Percentiles rank a stretch among this genome's conserved stretches.
Evolutionary conservation across 2,113 vertebrate genomes (phyloP).

Genomic region (Zosterops borbonicus): DNA sequence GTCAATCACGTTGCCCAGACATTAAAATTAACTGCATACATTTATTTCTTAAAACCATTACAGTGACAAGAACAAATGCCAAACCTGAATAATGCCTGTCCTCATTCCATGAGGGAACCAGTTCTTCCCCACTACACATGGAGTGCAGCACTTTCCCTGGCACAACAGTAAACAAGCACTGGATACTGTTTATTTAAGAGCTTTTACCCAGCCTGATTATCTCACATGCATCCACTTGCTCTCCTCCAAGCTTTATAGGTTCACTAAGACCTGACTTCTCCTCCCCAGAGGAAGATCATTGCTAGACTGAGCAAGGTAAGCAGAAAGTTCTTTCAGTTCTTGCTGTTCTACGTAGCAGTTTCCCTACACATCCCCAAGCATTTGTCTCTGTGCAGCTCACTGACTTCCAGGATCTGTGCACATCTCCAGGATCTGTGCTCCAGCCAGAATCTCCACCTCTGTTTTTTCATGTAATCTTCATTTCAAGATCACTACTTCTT

Average conservation of each 20-base stretch:
- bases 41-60: neutral
- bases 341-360: neutral
- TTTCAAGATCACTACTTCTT: neutral
- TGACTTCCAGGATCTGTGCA: neutral
- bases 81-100: neutral
- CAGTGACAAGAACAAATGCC: neutral
- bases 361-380: neutral
- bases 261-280: neutral
- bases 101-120: neutral
- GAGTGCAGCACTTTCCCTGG: neutral
- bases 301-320: neutral
- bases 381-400: neutral
- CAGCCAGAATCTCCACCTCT: neutral
- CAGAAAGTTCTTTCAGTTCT: neutral
- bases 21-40: neutral
- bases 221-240: neutral
- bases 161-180: neutral
- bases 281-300: neutral
- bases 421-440: neutral
- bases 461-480: neutral
- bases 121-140: neutral
- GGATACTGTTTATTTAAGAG: neutral
- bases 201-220: neutral
- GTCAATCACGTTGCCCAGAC: fast-evolving
- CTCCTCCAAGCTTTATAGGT: neutral